These are phyloP conservation scores for Leptinotarsa undecemlineata DNA, from an alignment of 1,140 invertebrate species.

Conservation along the genomic window DNA sequence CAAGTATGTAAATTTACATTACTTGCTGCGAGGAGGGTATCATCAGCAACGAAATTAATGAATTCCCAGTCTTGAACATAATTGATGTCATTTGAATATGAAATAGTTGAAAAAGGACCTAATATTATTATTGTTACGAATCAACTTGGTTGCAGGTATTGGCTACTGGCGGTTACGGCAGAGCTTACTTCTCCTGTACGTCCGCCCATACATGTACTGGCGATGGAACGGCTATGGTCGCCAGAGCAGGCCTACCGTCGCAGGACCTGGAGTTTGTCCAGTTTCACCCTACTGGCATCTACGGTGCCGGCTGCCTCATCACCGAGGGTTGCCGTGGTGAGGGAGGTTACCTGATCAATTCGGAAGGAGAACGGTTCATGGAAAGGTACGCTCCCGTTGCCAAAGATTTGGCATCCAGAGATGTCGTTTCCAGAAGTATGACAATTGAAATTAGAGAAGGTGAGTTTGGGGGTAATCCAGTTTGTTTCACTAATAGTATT, in stretches of 20 bases:
- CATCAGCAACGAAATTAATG: no score
- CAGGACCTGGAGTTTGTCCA: slow-evolving; percentile 87
- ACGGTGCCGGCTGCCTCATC: slow-evolving; percentile 83
- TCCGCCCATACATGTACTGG: slow-evolving; percentile 87
- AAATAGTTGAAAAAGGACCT: no score
- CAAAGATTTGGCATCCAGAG: slow-evolving; percentile 84
- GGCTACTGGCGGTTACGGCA: slow-evolving; percentile 67
- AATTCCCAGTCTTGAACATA: no score
- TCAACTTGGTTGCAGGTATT: slow-evolving; percentile 52
- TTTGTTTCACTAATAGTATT: not conserved
- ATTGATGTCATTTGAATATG: no score
- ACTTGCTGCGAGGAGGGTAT: no score
- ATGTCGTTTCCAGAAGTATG: slow-evolving; percentile 82
- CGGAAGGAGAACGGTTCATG: slow-evolving; percentile 84
- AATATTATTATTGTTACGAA: no score
- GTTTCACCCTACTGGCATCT: slow-evolving; percentile 86
- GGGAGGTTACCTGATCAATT: slow-evolving; percentile 81
- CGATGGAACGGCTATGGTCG: slow-evolving; percentile 79
- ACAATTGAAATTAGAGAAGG: slow-evolving; percentile 84
- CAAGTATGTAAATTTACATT: no score
- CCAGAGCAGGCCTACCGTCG: slow-evolving; percentile 73
- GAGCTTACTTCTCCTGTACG: slow-evolving; percentile 83
- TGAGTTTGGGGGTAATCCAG: slow-evolving; percentile 2
- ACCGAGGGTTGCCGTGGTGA: slow-evolving; percentile 82
- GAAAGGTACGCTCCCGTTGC: slow-evolving; percentile 83